Percentiles rank a stretch among this genome's conserved stretches.
Conservation (phyloP, 2,888 invertebrate genomes). For the Pegoplata infirma region DNA sequence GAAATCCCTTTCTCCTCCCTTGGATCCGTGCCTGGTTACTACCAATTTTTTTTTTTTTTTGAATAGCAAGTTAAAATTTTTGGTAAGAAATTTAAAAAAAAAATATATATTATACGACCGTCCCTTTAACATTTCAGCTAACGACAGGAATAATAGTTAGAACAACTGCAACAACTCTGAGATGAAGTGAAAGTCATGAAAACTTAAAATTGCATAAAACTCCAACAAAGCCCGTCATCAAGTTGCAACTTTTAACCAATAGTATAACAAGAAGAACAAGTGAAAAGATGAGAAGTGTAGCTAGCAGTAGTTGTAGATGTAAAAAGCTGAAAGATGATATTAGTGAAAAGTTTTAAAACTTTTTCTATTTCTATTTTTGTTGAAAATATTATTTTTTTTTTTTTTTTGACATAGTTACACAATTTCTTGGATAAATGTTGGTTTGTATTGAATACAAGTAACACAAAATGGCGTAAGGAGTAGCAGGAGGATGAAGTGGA, state of each 20-base stretch:
- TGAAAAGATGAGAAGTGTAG: slow-evolving; percentile 1
- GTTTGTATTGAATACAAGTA: no score
- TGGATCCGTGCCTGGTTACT: no score
- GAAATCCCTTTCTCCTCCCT: no score
- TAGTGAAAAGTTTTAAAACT: slow-evolving; percentile 36
- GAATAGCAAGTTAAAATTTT: no score
- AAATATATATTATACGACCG: no score
- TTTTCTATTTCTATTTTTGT: slow-evolving; percentile 27
- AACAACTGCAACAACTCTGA: slow-evolving; percentile 3
- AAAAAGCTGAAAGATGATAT: neutral
- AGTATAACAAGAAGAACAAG: neutral
- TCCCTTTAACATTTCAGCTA: neutral
- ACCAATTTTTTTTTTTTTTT: no score
- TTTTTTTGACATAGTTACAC: slow-evolving; percentile 17
- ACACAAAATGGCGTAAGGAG: neutral
- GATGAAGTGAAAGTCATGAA: slow-evolving; percentile 44
- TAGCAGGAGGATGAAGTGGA: neutral
- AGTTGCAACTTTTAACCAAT: slow-evolving; percentile 33
- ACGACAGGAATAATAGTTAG: neutral
- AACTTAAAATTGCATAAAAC: slow-evolving; percentile 51
- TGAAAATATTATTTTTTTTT: neutral
- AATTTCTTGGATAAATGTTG: neutral
- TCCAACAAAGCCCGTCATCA: slow-evolving; percentile 45
- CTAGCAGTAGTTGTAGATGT: neutral
- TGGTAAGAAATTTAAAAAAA: no score